Percentiles rank a stretch among this genome's conserved stretches.
These are phyloP conservation scores for Oligia fasciuncula DNA, from an alignment of 2,888 invertebrate species.

Conservation along the genomic window DNA sequence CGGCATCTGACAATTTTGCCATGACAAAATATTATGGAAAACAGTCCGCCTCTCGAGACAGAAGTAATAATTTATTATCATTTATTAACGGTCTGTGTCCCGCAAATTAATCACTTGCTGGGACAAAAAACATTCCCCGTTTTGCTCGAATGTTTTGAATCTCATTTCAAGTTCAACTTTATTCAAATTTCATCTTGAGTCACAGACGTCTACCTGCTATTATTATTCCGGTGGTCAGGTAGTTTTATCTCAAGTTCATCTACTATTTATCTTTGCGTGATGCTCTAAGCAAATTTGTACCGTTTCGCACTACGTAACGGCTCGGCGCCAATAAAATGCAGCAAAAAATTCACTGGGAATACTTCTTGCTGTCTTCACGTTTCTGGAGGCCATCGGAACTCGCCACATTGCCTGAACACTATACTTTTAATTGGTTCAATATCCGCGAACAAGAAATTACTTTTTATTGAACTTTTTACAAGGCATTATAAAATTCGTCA, in stretches of 20 bases:
- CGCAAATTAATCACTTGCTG: constrained; percentile 8
- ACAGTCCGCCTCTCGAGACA: not conserved
- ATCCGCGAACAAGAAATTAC: constrained; percentile 47
- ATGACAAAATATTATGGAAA: constrained; percentile 34
- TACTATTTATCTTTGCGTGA: constrained; percentile 21
- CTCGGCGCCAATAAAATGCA: constrained; percentile 45
- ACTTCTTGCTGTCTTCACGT: constrained; percentile 48
- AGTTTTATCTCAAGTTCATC: constrained; percentile 26
- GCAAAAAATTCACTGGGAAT: constrained; percentile 51
- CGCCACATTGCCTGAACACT: constrained; percentile 27
- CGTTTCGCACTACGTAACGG: constrained; percentile 59
- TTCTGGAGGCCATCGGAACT: constrained; percentile 61
- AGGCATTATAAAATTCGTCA: constrained; percentile 42
- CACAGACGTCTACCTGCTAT: constrained; percentile 13
- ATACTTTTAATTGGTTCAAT: constrained; percentile 53
- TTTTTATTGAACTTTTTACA: constrained; percentile 47
- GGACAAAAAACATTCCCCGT: not conserved
- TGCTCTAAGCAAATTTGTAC: constrained; percentile 57
- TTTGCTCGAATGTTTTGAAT: constrained; percentile 14
- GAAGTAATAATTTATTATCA: constrained; percentile 23
- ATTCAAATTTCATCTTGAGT: not conserved
- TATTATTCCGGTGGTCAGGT: constrained; percentile 34
- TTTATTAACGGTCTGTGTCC: constrained; percentile 17
- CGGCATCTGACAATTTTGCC: constrained; percentile 37
- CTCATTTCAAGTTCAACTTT: constrained; percentile 12